Conservation (phyloP, 2,113 vertebrate species). For the Opisthocomus hoazin region DNA sequence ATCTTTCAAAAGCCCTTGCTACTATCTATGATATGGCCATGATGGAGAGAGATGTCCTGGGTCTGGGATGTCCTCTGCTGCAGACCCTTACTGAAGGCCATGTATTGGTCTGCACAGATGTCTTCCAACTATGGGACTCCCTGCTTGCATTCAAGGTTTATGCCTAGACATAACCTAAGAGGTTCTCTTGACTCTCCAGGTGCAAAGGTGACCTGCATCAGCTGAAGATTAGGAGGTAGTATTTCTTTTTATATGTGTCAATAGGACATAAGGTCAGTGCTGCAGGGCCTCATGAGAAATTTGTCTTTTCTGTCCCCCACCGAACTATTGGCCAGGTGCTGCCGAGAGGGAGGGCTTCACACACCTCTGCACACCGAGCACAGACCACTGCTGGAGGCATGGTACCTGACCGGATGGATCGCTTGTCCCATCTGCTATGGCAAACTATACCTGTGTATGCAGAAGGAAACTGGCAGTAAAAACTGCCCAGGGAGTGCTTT, state of each 20-base stretch:
- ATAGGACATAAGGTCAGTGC: background rate
- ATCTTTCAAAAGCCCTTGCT: background rate
- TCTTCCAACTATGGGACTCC: background rate
- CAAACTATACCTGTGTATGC: background rate
- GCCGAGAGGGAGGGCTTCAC: background rate
- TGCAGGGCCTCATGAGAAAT: background rate
- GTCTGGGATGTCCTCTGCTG: background rate
- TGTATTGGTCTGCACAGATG: background rate
- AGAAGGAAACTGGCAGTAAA: background rate
- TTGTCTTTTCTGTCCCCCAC: background rate
- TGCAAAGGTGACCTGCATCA: background rate
- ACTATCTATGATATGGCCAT: rapidly evolving
- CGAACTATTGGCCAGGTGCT: background rate
- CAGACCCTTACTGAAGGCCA: background rate
- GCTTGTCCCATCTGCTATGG: background rate
- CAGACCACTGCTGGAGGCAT: background rate
- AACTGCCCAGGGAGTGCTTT: background rate
- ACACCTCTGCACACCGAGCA: background rate
- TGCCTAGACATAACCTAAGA: background rate
- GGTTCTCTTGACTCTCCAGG: background rate
- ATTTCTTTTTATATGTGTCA: background rate
- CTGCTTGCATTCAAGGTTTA: background rate
- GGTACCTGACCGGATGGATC: background rate
- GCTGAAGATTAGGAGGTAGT: background rate
- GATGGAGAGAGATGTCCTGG: background rate